Evolutionary conservation across 2,113 vertebrate genomes (phyloP).

Genomic region (Vimba vimba): DNA sequence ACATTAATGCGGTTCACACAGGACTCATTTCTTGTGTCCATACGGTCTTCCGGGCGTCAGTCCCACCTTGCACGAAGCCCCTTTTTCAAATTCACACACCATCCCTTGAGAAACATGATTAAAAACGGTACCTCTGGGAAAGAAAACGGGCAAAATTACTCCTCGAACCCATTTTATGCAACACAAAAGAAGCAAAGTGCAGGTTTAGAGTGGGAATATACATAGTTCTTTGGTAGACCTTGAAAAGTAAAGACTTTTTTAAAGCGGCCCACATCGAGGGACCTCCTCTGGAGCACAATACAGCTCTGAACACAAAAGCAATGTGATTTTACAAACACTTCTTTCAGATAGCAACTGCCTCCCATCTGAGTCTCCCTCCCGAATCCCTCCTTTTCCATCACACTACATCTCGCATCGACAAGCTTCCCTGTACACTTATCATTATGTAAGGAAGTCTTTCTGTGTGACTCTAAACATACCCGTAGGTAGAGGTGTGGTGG

Average conservation of each 20-base stretch:
- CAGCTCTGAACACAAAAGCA: conserved; percentile 48
- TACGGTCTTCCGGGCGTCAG: background rate
- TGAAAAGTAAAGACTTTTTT: conserved; percentile 44
- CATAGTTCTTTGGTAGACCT: conserved; percentile 16
- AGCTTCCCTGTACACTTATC: background rate
- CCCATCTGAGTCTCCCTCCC: conserved; percentile 13
- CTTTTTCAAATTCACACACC: conserved; percentile 23
- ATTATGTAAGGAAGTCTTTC: background rate
- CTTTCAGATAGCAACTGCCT: conserved; percentile 16
- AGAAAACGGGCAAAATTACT: conserved; percentile 25
- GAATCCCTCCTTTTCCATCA: conserved; percentile 15
- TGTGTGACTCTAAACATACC: background rate
- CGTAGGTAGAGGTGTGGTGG: background rate
- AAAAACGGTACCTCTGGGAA: conserved; percentile 2
- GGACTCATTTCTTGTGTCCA: background rate
- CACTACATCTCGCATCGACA: background rate
- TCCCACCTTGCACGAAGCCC: background rate
- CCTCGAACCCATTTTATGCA: conserved; percentile 42
- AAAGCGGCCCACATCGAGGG: background rate
- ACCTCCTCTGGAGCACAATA: conserved; percentile 45
- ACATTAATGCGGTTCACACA: conserved; percentile 16
- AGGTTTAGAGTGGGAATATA: conserved; percentile 41
- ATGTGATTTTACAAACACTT: conserved; percentile 37
- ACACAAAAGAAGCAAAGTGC: conserved; percentile 34
- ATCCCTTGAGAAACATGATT: conserved; percentile 23